Evolutionary conservation across 2,888 invertebrate species (phyloP), one percentile per base, ranked within the genome.

Genomic region (Xanthorhoe designata): DNA sequence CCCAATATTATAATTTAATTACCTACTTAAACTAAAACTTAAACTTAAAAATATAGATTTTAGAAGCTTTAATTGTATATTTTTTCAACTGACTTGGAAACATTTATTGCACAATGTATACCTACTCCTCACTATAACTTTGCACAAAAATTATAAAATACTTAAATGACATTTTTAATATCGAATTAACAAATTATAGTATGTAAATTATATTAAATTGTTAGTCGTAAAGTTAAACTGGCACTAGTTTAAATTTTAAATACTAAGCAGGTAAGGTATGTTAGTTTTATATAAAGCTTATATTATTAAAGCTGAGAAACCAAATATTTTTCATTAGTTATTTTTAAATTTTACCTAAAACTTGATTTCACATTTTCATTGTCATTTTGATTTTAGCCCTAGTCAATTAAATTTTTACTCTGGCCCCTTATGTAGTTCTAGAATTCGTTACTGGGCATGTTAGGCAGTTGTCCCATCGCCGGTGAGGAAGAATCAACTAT

Each of bases 241-340:
- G 56, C 42, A 52, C 51, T 47, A 47, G 47, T 47, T 38, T 19
- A 15, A 32, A 19, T 35, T 38, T 13, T 3, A 51, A 19, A 59
- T n/a, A 19, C 38, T 59, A 61, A 18, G 9, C 51, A 35, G 29
- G 10, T 47, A 45, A 51, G 0, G 19, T 45, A 45, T n/a, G 55
- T 62, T 56, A 62, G 18, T 56, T 24, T 17, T 38, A 49, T 49
- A 49, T 17, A 49, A n/a, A 61, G 5, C 7, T 61, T 24, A 50
- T 59, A 50, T 59, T 50, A 63, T 72, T 70, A 69, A 74, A 72
- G 72, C 69, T 71, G 59, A 15, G 29, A 60, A 56, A 70, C 61
- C 64, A 63, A 61, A 52, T 58, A 6, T 35, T 18, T 17, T 17
- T 18, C 1, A 2, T 50, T 13, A 50, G 7, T 17, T 15, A 6